A percentile compares a stretch with the other conserved stretches of the same genome.
phyloP scores from a whole-genome alignment of 2,797 vertebrate genomes.

The Lepilemur septentrionalis region DNA sequence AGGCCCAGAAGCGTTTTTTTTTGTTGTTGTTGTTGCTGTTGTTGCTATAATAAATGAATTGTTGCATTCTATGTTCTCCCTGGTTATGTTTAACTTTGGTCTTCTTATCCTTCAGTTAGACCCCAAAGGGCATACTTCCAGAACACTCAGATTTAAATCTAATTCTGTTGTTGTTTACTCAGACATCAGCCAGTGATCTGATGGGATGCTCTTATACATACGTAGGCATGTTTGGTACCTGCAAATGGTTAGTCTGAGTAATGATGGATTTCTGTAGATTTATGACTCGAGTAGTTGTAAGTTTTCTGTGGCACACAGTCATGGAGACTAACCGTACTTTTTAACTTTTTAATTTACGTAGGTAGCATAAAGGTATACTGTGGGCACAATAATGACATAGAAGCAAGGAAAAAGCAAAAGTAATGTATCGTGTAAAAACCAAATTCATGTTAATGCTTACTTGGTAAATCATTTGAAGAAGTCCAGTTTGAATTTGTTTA shows the following conservation, averaged over 20 bases:
- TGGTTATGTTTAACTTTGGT: neutral
- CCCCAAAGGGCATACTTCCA: neutral
- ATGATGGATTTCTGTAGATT: neutral
- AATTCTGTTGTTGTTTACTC: neutral
- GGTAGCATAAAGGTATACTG: neutral
- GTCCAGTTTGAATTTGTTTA: constrained; percentile 31
- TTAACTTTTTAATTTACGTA: neutral
- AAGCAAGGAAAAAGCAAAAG: constrained; percentile 6
- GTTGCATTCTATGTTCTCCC: neutral
- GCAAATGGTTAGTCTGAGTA: neutral
- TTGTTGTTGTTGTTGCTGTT: neutral
- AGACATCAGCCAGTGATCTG: constrained; percentile 12
- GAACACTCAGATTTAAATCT: neutral
- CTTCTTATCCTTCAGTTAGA: constrained; percentile 1
- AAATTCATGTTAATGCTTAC: constrained; percentile 3
- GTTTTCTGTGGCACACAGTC: neutral
- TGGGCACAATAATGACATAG: neutral
- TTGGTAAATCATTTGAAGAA: constrained; percentile 31
- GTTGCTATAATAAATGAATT: neutral
- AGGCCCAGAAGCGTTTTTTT: neutral
- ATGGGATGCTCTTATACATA: neutral
- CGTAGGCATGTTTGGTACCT: neutral
- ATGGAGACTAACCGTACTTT: neutral
- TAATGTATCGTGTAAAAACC: neutral
- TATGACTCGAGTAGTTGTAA: neutral